Percentiles rank a stretch among this genome's conserved stretches.
phyloP scores from a whole-genome alignment of 2,113 vertebrate genomes.

The Thalassoma bifasciatum region DNA sequence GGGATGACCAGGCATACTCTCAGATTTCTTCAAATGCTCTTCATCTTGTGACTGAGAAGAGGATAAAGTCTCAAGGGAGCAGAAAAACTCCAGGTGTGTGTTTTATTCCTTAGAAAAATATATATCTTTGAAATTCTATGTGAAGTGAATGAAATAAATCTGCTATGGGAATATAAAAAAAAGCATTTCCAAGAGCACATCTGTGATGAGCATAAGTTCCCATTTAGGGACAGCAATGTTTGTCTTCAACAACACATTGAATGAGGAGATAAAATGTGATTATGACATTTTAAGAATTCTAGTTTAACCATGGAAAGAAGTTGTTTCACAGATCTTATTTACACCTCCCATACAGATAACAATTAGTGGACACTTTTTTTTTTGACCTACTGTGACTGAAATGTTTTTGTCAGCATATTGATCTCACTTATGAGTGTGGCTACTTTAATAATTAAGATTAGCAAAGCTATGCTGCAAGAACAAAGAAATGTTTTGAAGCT shows the following conservation, averaged over 20 bases:
- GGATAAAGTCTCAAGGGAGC: neutral
- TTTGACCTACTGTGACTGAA: neutral
- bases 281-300: neutral
- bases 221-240: neutral
- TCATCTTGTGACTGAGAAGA: constrained; percentile 16
- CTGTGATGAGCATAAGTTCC: neutral
- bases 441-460: neutral
- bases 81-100: constrained; percentile 45
- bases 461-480: neutral
- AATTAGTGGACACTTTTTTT: neutral
- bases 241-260: neutral
- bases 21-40: neutral
- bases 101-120: neutral
- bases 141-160: constrained; percentile 16
- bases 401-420: neutral
- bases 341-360: neutral
- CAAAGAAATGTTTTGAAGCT: neutral
- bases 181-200: neutral
- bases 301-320: too few species aligned
- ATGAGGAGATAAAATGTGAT: too few species aligned
- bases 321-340: too few species aligned
- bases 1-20: neutral
- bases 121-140: constrained; percentile 2
- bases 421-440: neutral
- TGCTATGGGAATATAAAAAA: constrained; percentile 25